Percentiles rank a stretch among this genome's conserved stretches.
Evolutionary conservation across 1,140 invertebrate genomes (phyloP).

Genomic region (Eriocheir sinensis): DNA sequence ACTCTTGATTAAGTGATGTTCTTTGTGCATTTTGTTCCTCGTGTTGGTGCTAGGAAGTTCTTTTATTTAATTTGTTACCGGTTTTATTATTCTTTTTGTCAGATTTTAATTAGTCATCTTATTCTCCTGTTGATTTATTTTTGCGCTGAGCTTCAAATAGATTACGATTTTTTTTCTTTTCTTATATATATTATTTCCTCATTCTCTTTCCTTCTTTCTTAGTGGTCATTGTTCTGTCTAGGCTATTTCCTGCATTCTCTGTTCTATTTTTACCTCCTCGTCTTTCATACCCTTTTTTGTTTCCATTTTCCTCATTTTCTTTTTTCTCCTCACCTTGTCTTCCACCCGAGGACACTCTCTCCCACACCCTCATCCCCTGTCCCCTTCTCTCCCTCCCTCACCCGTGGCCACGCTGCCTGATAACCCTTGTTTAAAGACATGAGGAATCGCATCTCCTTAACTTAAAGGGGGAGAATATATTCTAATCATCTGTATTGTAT

Average conservation of each 20-base stretch:
- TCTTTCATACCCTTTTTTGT: background rate
- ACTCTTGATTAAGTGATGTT: too few species aligned
- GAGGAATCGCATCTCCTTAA: conserved; percentile 39
- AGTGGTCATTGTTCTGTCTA: too few species aligned
- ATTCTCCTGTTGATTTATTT: too few species aligned
- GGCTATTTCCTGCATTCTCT: background rate
- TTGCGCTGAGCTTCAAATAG: too few species aligned
- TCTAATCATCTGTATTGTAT: conserved; percentile 50
- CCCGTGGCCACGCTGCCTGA: background rate
- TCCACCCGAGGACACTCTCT: background rate
- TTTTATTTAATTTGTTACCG: too few species aligned
- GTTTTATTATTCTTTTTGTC: too few species aligned
- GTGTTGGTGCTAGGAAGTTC: too few species aligned
- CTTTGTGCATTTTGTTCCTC: too few species aligned
- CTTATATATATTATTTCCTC: background rate
- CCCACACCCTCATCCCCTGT: background rate
- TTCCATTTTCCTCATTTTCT: background rate
- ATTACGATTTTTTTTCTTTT: background rate
- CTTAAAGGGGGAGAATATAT: conserved; percentile 40
- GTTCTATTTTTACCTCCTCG: background rate
- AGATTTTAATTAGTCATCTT: too few species aligned
- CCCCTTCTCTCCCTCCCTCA: background rate
- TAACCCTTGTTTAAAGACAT: conserved; percentile 34
- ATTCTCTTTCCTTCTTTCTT: background rate
- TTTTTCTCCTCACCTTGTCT: background rate